Evolutionary conservation across 2,113 vertebrate genomes (phyloP), one percentile per base, ranked within the genome.

Genomic region (Fregetta grallaria): DNA sequence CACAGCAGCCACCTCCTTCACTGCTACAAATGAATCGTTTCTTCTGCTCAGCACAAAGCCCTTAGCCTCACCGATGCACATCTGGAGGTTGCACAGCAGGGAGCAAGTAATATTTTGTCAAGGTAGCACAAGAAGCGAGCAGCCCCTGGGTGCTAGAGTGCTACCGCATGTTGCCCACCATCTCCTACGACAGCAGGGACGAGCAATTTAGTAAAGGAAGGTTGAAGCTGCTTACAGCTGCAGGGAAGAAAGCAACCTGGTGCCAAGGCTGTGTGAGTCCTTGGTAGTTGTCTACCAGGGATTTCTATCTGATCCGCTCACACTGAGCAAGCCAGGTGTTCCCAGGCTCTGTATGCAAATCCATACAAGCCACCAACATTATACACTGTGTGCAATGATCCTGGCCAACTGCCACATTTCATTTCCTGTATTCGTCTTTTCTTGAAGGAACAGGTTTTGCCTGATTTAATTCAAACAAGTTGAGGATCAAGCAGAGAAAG

Each of bases 211-310:
- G 50, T 27, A 65, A 89, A 75, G 8, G 34, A 52, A 75, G 20
- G 27, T 8, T 4, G 1, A 19, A 56, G 52, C 20, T 56, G 22
- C 40, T 65, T 50, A 38, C 26, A 93, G 55, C 44, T 66, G 29
- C 34, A 14, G 34, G 71, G 59, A 59, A 73, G 55, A 73, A 61
- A 94, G 40, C 42, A 74, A 56, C 12, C 26, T 38, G 21, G 49
- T 26, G 27, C 49, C 53, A 72, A 58, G 18, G 30, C 65, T 44
- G 9, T n/a, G 44, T 13, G 49, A 42, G 8, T 25, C 32, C 40
- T 15, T 22, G 10, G 17, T 19, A 32, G 30, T 0, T 45, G 21
- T 7, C n/a, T 75, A 0, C 10, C 13, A 68, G 32, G 38, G 38
- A 27, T 63, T 67, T 83, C 67, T 53, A 4, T 1, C 6, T 14